Evolutionary conservation across 2,797 vertebrate genomes (phyloP), one percentile per base, ranked within the genome.

Genomic region (Psittacula derbiana): DNA sequence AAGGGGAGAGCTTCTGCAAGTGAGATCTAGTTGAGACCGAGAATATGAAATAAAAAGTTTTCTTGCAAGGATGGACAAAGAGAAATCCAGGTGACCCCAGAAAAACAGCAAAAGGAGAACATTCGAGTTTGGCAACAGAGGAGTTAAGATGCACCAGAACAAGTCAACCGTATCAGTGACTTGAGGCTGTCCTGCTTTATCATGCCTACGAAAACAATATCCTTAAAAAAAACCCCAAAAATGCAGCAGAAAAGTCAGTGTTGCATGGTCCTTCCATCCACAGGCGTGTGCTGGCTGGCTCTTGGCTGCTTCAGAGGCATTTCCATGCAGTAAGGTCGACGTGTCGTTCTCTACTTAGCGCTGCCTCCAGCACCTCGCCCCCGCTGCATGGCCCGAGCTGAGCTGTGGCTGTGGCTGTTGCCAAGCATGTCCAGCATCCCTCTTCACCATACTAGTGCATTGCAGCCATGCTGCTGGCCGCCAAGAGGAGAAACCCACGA

Each of bases 161-260:
- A 33, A 43, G 33, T 23, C 40, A 60, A 13, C 33, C 0, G 0
- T 50, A 18, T 38, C 24, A 8, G 17, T 19, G 41, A 31, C 53
- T 50, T 58, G 41, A 25, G 57, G 24, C 57, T 66, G 55, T 30
- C 50, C 55, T n/a, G 21, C 27, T 65, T 43, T 13, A 21, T 52
- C 46, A 21, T 70, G 50, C 41, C 41, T 28, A 28, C 33, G 49
- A 80, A 79, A 73, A 60, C 16, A 65, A 47, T 15, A 30, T 10
- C 30, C 31, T 33, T 13, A 7, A 12, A 41, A 61, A 67, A 53
- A 38, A 36, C 7, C 8, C 30, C 2, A 10, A 24, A 6, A 18
- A 5, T 1, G 10, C 30, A 74, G 44, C 44, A 36, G 76, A 27
- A n/a, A 23, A n/a, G 53, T 3, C 40, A 31, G 33, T 14, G 9